These are phyloP conservation scores for Dasypus novemcinctus DNA, from an alignment of 2,113 vertebrate genomes.

Conservation along the genomic window DNA sequence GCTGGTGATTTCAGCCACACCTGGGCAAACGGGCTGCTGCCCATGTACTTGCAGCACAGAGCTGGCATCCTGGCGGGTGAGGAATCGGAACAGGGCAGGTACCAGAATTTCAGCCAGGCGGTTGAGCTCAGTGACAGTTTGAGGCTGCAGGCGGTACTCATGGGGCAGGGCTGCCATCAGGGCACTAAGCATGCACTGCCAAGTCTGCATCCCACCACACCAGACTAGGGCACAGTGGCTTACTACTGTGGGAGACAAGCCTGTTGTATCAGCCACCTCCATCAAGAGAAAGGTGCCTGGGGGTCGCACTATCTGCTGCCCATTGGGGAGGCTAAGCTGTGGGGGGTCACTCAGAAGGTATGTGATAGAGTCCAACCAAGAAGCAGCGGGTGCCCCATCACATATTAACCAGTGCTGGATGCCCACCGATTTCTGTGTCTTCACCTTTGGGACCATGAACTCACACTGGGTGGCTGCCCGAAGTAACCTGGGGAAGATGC, in stretches of 20 bases:
- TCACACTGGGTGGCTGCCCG: background rate
- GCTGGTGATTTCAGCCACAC: constrained; percentile 83
- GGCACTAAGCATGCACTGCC: constrained; percentile 84
- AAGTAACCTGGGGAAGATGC: constrained; percentile 73
- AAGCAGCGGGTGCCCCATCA: constrained; percentile 83
- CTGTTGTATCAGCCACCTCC: constrained; percentile 83
- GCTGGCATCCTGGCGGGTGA: constrained; percentile 72
- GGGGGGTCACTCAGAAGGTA: constrained; percentile 79
- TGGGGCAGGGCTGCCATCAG: constrained; percentile 79
- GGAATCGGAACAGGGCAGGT: constrained; percentile 79
- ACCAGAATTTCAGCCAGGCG: constrained; percentile 85
- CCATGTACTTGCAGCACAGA: constrained; percentile 76
- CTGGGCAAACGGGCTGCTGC: constrained; percentile 54
- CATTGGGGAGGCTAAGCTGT: constrained; percentile 82
- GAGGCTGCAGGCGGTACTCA: constrained; percentile 77
- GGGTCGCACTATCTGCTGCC: constrained; percentile 80
- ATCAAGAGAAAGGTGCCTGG: constrained; percentile 83
- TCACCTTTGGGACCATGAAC: background rate
- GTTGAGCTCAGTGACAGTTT: constrained; percentile 80
- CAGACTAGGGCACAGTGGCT: constrained; percentile 84
- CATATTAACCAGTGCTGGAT: constrained; percentile 87
- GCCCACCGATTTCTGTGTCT: background rate
- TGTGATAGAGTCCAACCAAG: constrained; percentile 87
- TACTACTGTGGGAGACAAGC: constrained; percentile 84
- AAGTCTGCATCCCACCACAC: constrained; percentile 83